A percentile compares a stretch with the other conserved stretches of the same genome.
Conservation (phyloP, 2,888 invertebrate species). For the Alsophila aescularia region DNA sequence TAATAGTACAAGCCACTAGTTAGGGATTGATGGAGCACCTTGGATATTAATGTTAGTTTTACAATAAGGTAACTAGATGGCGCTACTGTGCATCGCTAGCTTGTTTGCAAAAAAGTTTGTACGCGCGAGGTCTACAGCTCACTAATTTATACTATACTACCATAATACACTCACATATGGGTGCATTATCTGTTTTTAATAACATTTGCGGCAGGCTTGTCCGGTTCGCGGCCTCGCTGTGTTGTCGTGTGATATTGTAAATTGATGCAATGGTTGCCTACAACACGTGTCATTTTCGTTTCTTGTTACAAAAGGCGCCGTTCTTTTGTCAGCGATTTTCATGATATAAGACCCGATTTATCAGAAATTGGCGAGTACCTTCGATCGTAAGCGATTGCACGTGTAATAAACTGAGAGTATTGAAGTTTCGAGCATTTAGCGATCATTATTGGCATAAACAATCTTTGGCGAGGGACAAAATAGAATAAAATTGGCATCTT, state of each 20-base stretch:
- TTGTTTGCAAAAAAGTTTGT: no score
- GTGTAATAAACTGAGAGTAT: conserved; percentile 4
- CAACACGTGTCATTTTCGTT: conserved; percentile 29
- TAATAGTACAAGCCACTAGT: no score
- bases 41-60: no score
- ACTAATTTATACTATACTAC: no score
- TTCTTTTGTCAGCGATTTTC: conserved; percentile 39
- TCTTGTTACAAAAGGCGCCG: conserved; percentile 35
- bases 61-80: no score
- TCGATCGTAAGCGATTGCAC: conserved; percentile 14
- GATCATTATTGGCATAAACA: neutral
- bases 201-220: no score
- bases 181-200: no score
- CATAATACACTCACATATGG: no score
- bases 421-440: neutral
- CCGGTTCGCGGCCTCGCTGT: neutral
- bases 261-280: conserved; percentile 26
- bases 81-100: no score
- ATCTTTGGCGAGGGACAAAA: neutral
- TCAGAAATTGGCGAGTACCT: conserved; percentile 20
- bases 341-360: conserved; percentile 19
- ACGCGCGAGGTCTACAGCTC: no score
- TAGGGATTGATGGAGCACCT: no score
- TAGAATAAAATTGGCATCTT: no score
- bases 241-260: neutral